Conservation (phyloP, 2,797 vertebrate genomes). For the Peromyscus aztecus region DNA sequence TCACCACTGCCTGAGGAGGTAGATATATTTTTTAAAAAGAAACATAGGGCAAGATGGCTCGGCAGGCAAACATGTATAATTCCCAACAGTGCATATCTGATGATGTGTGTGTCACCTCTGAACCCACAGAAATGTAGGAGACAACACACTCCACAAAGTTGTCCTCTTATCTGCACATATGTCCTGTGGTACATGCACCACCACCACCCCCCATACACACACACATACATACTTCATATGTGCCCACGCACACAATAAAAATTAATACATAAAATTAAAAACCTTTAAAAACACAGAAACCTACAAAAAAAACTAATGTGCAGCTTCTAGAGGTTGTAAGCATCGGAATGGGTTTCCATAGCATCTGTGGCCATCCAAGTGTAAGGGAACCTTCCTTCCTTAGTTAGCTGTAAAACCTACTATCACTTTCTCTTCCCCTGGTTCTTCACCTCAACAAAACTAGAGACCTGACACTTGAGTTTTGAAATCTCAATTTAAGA, state of each 20-base stretch:
- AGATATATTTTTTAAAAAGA: neutral
- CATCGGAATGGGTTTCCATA: neutral
- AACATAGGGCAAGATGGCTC: neutral
- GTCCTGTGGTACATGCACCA: neutral
- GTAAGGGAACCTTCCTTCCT: neutral
- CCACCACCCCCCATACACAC: too few relatives aligned
- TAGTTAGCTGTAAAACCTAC: neutral
- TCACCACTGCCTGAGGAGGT: too few relatives aligned
- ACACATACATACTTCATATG: neutral
- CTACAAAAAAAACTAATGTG: neutral
- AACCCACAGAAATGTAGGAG: neutral
- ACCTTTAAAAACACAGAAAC: neutral
- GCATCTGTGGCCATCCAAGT: neutral
- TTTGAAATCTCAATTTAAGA: conserved; percentile 13
- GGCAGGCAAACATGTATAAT: neutral
- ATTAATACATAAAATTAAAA: neutral
- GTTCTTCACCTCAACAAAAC: neutral
- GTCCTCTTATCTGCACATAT: neutral
- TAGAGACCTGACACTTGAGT: neutral
- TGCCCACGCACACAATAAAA: neutral
- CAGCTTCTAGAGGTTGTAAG: neutral
- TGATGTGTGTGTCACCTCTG: neutral
- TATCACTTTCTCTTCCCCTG: neutral
- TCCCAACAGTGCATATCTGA: neutral
- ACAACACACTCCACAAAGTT: too few relatives aligned